Evolutionary conservation across 1,140 invertebrate species (phyloP).

Genomic region (Anastrepha ludens): DNA sequence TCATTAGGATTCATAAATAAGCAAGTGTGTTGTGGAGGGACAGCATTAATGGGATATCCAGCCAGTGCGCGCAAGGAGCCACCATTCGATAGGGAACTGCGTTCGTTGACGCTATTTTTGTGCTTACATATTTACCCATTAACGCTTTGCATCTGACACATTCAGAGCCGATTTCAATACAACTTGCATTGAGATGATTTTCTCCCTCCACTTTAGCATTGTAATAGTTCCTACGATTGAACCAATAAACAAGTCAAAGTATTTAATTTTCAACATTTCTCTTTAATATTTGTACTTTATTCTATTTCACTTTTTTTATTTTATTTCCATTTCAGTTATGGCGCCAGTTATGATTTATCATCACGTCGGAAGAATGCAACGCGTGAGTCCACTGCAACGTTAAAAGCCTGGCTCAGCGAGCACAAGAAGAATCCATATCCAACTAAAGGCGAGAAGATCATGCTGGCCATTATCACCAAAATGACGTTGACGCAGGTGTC

Average conservation of each 20-base stretch:
- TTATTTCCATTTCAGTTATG: conserved; percentile 81
- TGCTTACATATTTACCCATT: conserved; percentile 33
- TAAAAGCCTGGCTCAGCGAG: conserved; percentile 97
- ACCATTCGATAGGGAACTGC: neutral
- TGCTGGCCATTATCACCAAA: conserved; percentile 97
- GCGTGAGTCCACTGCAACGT: conserved; percentile 93
- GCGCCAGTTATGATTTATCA: conserved; percentile 92
- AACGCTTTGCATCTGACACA: conserved; percentile 28
- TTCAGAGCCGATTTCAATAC: neutral
- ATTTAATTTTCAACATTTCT: conserved; percentile 52
- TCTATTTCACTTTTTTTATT: neutral
- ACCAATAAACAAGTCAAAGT: conserved; percentile 51
- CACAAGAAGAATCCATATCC: conserved; percentile 99
- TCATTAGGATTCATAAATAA: conserved; percentile 65
- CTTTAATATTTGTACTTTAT: conserved; percentile 22
- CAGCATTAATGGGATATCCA: conserved; percentile 61
- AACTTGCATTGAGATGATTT: neutral
- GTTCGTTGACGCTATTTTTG: conserved; percentile 45
- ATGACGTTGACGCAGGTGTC: conserved; percentile 99
- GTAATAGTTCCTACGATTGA: conserved; percentile 10
- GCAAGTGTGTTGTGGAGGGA: conserved; percentile 60
- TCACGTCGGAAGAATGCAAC: conserved; percentile 96
- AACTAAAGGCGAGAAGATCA: conserved; percentile 98
- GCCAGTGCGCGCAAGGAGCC: neutral
- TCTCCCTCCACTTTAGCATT: neutral